Base-by-base conservation (phyloP, 1,140 invertebrate genomes). In the Pseudomyrmex concolor region DNA sequence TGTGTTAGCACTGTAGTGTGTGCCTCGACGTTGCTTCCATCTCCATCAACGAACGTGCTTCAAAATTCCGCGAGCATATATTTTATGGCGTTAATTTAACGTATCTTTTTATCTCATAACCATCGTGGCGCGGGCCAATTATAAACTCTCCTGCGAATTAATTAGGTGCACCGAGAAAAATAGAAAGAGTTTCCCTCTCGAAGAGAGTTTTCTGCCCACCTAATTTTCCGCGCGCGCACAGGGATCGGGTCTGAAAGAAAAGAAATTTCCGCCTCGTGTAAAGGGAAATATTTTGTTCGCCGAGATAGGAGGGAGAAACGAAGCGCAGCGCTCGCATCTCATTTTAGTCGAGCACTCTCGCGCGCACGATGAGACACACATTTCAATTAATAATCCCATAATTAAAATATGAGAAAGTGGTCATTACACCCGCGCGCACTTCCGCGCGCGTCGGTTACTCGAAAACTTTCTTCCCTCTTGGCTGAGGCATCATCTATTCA, bases 301-400 rank as follows among this genome's bases (percentile, higher is more conserved):
- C 12, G 57, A 9, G 34, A 34, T 34, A 34, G 19, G 48, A 63
- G 63, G 25, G 57, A 84, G 62, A 55, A 74, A 19, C 82, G 17
- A 5, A 5, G 25, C 73, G 63, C 55, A 50, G 10, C 15, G n/a
- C 77, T 86, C 62, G 80, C 73, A 62, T 90, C 86, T 91, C 85
- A 90, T 85, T 91, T 91, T 89, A 78, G 77, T 89, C 80, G 80
- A 89, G 91, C 84, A 86, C 78, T 66, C 70, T 84, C 74, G 66
- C 80, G 60, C 74, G 62, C 73, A 86, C 71, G 63, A 60, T 66
- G 83, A 87, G 89, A 34, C 34, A 34, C 34, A 91, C 83, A 87
- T 90, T 90, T 90, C 80, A 91, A 91, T 91, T 91, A 92, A 92
- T 92, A 90, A 92, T 84, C 88, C 86, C 84, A 89, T 92, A 92